Percentiles rank a stretch among this genome's conserved stretches.
These are phyloP conservation scores for Trididemnum clinides DNA, from an alignment of 23 tunicate species.

Conservation along the genomic window DNA sequence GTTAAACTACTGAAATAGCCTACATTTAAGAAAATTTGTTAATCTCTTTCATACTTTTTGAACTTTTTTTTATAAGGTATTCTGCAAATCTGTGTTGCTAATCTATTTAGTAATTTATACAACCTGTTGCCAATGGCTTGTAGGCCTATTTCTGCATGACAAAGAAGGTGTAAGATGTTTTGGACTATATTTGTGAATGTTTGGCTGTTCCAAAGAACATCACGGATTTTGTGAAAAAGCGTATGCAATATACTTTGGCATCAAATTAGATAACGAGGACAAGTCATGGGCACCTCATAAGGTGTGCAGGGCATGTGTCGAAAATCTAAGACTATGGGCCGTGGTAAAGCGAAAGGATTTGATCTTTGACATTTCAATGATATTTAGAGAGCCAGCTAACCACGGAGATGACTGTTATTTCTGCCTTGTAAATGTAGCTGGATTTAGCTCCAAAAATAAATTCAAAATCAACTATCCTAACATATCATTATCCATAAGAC, in stretches of 20 bases:
- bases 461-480: neutral
- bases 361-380: constrained; percentile 15
- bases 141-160: neutral
- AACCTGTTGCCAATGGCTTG: constrained; percentile 13
- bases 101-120: neutral
- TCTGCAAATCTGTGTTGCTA: constrained; percentile 10
- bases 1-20: neutral
- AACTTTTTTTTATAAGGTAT: neutral
- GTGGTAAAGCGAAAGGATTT: neutral
- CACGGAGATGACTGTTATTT: neutral
- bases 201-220: constrained; percentile 14
- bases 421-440: constrained; percentile 12
- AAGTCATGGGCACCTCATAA: constrained; percentile 14
- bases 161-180: neutral
- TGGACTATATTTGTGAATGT: neutral
- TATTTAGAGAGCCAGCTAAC: constrained; percentile 6
- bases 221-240: constrained; percentile 4
- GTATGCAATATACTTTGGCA: neutral
- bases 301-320: constrained; percentile 21
- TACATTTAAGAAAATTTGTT: neutral
- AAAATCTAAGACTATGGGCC: constrained; percentile 20
- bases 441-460: constrained; percentile 16
- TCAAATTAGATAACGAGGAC: neutral
- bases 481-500: neutral
- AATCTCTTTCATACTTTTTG: constrained; percentile 7